phyloP scores from a whole-genome alignment of 2,888 invertebrate genomes.

The Eristalinus sepulchralis region DNA sequence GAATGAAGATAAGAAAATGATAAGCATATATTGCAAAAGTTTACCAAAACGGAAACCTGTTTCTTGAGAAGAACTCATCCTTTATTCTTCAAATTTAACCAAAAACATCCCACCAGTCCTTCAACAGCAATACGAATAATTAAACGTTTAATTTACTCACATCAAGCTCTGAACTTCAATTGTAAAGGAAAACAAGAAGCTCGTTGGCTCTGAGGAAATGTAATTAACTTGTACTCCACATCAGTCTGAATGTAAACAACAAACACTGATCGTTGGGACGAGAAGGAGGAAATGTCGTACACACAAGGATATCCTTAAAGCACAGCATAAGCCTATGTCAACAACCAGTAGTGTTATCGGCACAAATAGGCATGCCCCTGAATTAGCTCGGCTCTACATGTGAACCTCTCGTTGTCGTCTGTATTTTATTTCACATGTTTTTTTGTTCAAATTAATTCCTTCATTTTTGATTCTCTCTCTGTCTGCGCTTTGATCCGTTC shows the following conservation, averaged over 20 bases:
- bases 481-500: slow-evolving; percentile 58
- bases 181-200: background rate
- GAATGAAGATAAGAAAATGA: too few species aligned
- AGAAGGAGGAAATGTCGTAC: background rate
- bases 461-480: slow-evolving; percentile 54
- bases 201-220: background rate
- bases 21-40: too few species aligned
- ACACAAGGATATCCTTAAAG: background rate
- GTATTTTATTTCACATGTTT: slow-evolving; percentile 8
- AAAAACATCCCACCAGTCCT: too few species aligned
- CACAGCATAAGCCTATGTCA: slow-evolving; percentile 30
- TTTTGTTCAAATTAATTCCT: slow-evolving; percentile 47
- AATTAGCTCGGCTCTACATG: slow-evolving; percentile 27
- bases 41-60: too few species aligned
- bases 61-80: too few species aligned
- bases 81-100: too few species aligned
- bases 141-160: background rate
- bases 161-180: background rate
- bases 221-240: background rate
- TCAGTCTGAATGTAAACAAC: background rate
- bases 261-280: background rate
- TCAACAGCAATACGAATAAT: too few species aligned
- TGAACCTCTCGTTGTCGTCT: slow-evolving; percentile 7
- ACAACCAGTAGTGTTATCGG: slow-evolving; percentile 54
- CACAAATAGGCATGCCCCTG: slow-evolving; percentile 29